Evolutionary conservation across 2,888 invertebrate species (phyloP).

Genomic region (Stenolophus ochropezus): DNA sequence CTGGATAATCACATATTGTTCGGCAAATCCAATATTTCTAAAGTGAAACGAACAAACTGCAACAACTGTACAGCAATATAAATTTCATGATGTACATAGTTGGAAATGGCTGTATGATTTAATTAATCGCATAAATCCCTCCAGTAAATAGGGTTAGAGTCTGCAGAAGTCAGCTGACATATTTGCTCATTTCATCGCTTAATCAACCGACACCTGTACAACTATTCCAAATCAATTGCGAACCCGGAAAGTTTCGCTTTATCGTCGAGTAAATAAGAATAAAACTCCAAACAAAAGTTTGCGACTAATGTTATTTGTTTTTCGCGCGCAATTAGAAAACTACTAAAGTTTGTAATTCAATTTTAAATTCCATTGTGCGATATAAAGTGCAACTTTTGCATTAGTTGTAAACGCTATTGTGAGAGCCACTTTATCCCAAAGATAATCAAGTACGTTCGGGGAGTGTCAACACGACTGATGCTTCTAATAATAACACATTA

Average conservation of each 20-base stretch:
- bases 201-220: constrained; percentile 1
- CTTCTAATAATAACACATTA: constrained; percentile 43
- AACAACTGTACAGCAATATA: neutral
- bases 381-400: constrained; percentile 41
- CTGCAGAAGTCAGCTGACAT: constrained; percentile 13
- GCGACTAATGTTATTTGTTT: constrained; percentile 53
- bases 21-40: neutral
- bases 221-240: constrained; percentile 35
- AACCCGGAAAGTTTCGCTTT: constrained; percentile 44
- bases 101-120: neutral
- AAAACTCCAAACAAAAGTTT: constrained; percentile 52
- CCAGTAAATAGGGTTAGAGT: constrained; percentile 5
- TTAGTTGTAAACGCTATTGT: constrained; percentile 41
- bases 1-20: constrained; percentile 4
- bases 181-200: neutral
- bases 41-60: neutral
- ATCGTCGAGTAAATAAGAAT: constrained; percentile 44
- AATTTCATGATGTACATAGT: constrained; percentile 11
- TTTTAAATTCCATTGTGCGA: constrained; percentile 49
- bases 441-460: constrained; percentile 41
- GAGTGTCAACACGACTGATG: neutral
- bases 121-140: constrained; percentile 16
- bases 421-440: constrained; percentile 51
- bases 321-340: constrained; percentile 56
- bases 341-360: constrained; percentile 55